These are phyloP conservation scores for Pseudonaja textilis DNA, from an alignment of 2,113 vertebrate species.

Conservation along the genomic window DNA sequence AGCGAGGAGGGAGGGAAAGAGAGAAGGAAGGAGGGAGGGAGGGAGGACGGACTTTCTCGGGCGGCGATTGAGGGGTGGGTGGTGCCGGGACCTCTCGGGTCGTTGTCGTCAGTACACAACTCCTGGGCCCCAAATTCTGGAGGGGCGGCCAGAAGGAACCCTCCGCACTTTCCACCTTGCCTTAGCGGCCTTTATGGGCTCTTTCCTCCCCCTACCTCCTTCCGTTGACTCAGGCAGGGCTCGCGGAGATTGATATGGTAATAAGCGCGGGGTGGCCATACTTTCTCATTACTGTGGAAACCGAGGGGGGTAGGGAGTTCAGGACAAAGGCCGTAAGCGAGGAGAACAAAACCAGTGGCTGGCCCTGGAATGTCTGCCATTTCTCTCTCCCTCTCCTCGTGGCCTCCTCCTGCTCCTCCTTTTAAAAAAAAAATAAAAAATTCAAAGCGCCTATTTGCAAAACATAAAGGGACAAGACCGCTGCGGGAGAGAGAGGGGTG, in stretches of 20 bases:
- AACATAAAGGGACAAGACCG: not conserved
- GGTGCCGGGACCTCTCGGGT: not conserved
- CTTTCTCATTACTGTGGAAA: conserved; percentile 39
- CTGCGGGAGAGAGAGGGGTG: not conserved
- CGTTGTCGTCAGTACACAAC: not conserved
- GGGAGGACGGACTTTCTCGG: not conserved
- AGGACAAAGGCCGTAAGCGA: conserved; percentile 34
- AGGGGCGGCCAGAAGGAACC: not conserved
- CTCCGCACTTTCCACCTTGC: conserved; percentile 2
- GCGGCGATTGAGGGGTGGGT: not conserved
- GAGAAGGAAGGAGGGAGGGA: too few species aligned
- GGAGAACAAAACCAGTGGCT: conserved; percentile 25
- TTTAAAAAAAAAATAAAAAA: not conserved
- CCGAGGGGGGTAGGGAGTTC: conserved; percentile 20
- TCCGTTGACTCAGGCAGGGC: conserved; percentile 18
- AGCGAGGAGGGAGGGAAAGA: not conserved
- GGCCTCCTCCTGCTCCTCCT: not conserved
- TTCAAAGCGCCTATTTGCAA: not conserved
- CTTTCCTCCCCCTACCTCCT: not conserved
- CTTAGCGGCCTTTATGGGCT: not conserved
- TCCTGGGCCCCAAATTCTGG: conserved; percentile 6
- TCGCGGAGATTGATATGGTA: conserved; percentile 27
- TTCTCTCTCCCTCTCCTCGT: not conserved
- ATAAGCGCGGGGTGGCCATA: conserved; percentile 27
- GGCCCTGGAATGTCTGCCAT: conserved; percentile 19